Evolutionary conservation across 2,797 vertebrate species (phyloP).

Genomic region (Tenualosa thibaudeaui): DNA sequence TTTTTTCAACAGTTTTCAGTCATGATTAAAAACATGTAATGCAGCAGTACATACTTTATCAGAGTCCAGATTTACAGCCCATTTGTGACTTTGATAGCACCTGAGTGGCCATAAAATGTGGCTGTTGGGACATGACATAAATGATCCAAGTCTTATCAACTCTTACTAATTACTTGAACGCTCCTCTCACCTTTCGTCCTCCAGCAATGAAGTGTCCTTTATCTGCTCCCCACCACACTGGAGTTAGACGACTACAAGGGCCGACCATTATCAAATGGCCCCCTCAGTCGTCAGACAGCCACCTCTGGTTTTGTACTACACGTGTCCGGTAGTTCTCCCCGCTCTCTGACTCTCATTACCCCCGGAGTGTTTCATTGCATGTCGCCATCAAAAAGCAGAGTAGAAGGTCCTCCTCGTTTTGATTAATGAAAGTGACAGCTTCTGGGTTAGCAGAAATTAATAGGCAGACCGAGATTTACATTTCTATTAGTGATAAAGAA

Average conservation of each 20-base stretch:
- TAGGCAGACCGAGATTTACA: constrained; percentile 58
- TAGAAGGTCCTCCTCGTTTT: constrained; percentile 36
- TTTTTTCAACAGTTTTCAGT: not conserved
- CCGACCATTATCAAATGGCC: not conserved
- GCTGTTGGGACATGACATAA: not conserved
- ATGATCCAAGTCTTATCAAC: not conserved
- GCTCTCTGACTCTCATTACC: not conserved
- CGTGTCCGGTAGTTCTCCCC: not conserved
- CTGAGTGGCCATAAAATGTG: not conserved
- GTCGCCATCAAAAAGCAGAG: constrained; percentile 32
- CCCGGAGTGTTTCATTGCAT: constrained; percentile 40
- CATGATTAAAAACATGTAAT: not conserved
- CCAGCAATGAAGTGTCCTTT: not conserved
- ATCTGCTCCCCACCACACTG: not conserved
- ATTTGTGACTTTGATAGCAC: not conserved
- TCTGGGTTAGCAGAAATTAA: constrained; percentile 54
- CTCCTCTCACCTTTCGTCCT: not conserved
- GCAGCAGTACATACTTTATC: not conserved
- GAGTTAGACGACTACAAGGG: not conserved
- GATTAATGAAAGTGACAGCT: constrained; percentile 52
- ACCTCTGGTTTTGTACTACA: not conserved
- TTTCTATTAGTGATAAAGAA: constrained; percentile 52
- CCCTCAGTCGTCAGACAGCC: not conserved
- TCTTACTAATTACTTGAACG: not conserved
- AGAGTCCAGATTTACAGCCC: not conserved